A percentile compares a stretch with the other conserved stretches of the same genome.
Evolutionary conservation across 2,797 vertebrate species (phyloP).

Genomic region (Scolopax bukidnonensis): DNA sequence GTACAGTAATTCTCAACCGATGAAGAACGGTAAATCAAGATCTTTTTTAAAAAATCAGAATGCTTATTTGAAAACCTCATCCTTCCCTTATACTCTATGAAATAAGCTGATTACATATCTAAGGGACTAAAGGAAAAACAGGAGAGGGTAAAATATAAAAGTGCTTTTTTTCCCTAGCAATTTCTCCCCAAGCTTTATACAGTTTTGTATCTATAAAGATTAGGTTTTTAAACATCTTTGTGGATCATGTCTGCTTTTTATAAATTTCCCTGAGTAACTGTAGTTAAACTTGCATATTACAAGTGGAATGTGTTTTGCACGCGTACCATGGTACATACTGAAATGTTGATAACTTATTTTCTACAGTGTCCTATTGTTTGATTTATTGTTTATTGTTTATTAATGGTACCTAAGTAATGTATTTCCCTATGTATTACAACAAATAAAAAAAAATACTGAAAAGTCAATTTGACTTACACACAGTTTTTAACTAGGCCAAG

Average conservation of each 20-base stretch:
- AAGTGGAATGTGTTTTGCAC: background rate
- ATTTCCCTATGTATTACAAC: background rate
- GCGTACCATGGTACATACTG: background rate
- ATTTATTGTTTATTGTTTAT: background rate
- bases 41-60: background rate
- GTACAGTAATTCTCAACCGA: background rate
- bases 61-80: background rate
- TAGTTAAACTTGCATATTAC: background rate
- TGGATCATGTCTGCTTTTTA: background rate
- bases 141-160: background rate
- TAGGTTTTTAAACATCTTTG: background rate
- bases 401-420: background rate
- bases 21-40: background rate
- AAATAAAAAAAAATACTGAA: background rate
- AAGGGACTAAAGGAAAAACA: background rate
- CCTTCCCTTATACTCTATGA: background rate
- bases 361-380: background rate
- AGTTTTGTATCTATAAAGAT: background rate
- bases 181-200: background rate
- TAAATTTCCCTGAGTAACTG: background rate
- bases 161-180: background rate
- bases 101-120: background rate
- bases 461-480: background rate
- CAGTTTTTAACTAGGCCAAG: background rate
- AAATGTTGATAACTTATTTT: background rate